Base-by-base conservation (phyloP, 1,140 invertebrate genomes). In the Atta colombica region DNA sequence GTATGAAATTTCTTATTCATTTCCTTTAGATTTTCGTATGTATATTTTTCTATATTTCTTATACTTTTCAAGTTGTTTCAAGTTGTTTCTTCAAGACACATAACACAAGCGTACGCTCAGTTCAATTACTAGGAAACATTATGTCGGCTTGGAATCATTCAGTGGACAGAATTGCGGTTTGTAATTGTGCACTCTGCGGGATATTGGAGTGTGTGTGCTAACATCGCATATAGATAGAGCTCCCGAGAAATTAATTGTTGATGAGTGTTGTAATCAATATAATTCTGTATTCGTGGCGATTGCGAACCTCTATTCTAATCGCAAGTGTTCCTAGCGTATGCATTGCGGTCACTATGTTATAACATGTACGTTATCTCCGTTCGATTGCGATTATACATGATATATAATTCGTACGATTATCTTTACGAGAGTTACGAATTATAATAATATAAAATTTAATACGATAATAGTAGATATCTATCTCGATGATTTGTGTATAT, bases 161-260 rank as follows among this genome's bases (percentile, higher is more conserved):
- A 51, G 8, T 51, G 25, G 39, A 39, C 51, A 39, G 55, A 71
- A 87, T 87, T 87, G 66, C 77, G 77, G 77, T 82, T 72, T 71
- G 63, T 49, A 60, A 82, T 71, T 45, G 66, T 45, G 51, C n/a
- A 35, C 25, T 81, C 25, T 3, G n/a, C 31, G 25, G 85, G 25
- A 87, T 84, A 72, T 71, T 84, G 58, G 45, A 86, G 77, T 58
- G 63, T 51, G 65, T 60, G 25, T 63, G 66, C 68, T 72, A 87
- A 77, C 71, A 51, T 21, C 39, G 53, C 35, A 25, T 39, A 53
- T 39, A 63, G 80, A 80, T 80, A 66, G 69, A 39, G 51, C 66
- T 72, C 58, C 74, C 45, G 84, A 90, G 86, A 86, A 90, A 91
- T 90, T 90, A 90, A 90, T 90, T 75, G 89, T 87, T 88, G 86